phyloP scores from a whole-genome alignment of 2,797 vertebrate species.

The Acanthornis magna region DNA sequence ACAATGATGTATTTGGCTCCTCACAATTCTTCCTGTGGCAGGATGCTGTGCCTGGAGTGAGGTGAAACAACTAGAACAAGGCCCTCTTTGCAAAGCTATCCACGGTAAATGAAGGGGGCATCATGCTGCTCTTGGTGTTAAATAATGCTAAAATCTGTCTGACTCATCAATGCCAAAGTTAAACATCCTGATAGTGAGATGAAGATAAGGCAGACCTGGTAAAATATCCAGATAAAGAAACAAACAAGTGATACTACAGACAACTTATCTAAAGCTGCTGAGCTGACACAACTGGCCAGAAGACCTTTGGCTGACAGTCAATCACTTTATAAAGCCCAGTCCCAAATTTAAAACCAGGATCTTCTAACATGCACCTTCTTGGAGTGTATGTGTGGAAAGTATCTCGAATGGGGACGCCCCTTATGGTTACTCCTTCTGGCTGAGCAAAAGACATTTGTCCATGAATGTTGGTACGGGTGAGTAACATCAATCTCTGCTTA shows the following conservation, averaged over 20 bases:
- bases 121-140: background rate
- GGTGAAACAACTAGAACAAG: background rate
- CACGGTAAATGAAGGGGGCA: fast-evolving
- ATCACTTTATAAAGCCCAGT: background rate
- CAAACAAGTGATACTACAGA: background rate
- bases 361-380: background rate
- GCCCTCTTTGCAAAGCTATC: background rate
- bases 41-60: background rate
- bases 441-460: background rate
- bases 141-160: background rate
- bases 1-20: background rate
- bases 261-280: background rate
- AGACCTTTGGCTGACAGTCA: background rate
- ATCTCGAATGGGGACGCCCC: fast-evolving
- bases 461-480: background rate
- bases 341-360: background rate
- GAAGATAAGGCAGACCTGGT: background rate
- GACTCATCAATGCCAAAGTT: background rate
- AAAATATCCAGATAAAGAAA: background rate
- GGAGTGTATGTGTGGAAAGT: background rate
- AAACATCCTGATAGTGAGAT: background rate
- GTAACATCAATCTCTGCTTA: background rate
- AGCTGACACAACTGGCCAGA: background rate
- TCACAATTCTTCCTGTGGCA: background rate
- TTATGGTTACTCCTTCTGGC: background rate